Conservation (phyloP, 1,140 invertebrate genomes). For the Chelonus insularis region DNA sequence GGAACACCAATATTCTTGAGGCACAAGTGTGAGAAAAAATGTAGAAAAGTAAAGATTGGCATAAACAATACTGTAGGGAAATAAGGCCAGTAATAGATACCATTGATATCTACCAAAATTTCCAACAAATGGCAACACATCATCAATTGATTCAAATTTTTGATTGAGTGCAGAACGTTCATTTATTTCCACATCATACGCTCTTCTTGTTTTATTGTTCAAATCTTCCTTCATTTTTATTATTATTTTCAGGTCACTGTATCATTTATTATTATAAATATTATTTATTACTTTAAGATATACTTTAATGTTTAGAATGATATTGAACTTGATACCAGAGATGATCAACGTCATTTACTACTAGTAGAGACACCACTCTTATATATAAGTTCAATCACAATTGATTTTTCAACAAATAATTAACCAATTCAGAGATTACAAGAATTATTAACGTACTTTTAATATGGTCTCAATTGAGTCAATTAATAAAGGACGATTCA, state of each 20-base stretch:
- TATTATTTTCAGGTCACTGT: neutral
- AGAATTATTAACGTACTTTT: no score
- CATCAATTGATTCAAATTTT: conserved; percentile 58
- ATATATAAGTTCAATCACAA: no score
- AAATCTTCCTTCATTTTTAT: conserved; percentile 30
- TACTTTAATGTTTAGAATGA: no score
- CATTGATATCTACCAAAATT: conserved; percentile 64
- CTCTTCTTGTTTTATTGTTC: conserved; percentile 17
- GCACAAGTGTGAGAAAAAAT: conserved; percentile 55
- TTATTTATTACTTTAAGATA: no score
- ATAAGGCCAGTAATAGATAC: conserved; percentile 51
- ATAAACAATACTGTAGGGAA: conserved; percentile 51
- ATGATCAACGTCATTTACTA: no score
- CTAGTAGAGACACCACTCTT: no score
- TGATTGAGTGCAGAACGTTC: conserved; percentile 44
- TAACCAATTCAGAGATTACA: no score
- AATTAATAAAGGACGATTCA: no score
- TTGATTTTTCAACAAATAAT: no score
- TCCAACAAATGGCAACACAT: conserved; percentile 59
- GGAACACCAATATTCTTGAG: conserved; percentile 56
- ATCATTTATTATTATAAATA: neutral
- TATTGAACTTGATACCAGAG: no score
- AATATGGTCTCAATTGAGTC: no score
- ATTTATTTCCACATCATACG: conserved; percentile 24
- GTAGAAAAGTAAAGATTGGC: conserved; percentile 55